phyloP scores from a whole-genome alignment of 2,888 invertebrate genomes.

The Drosophila phalerata region DNA sequence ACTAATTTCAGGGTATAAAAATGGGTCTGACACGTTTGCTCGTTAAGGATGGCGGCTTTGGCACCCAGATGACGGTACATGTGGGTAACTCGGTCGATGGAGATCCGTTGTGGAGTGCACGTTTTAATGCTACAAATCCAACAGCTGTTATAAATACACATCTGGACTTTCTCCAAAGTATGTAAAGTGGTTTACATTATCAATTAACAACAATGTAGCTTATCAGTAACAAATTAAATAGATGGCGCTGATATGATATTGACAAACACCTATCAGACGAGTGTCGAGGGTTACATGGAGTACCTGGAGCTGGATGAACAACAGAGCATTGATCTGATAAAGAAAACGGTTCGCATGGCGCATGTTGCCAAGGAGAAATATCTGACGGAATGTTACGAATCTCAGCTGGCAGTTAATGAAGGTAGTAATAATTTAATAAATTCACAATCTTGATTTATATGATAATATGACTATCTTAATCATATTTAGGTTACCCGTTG shows the following conservation, averaged over 20 bases:
- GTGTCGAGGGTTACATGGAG: slow-evolving; percentile 91
- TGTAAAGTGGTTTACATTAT: slow-evolving; percentile 37
- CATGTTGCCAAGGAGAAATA: slow-evolving; percentile 89
- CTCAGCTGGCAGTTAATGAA: slow-evolving; percentile 63
- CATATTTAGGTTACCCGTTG: slow-evolving; percentile 86
- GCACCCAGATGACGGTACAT: slow-evolving; percentile 92
- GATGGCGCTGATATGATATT: slow-evolving; percentile 95
- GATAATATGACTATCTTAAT: not conserved
- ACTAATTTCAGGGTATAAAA: not conserved
- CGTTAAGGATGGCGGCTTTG: slow-evolving; percentile 91
- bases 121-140: slow-evolving; percentile 92
- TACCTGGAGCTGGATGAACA: slow-evolving; percentile 90
- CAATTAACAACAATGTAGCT: slow-evolving; percentile 25
- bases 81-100: slow-evolving; percentile 92
- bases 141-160: slow-evolving; percentile 93
- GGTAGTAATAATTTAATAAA: slow-evolving; percentile 50
- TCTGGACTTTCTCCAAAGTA: slow-evolving; percentile 92
- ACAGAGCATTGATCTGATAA: slow-evolving; percentile 90
- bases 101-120: slow-evolving; percentile 95
- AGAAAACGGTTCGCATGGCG: slow-evolving; percentile 91
- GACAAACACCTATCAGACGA: slow-evolving; percentile 96
- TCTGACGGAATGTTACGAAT: slow-evolving; percentile 86
- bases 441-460: not conserved
- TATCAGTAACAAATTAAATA: slow-evolving; percentile 79
- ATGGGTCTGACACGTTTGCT: slow-evolving; percentile 85